Evolutionary conservation across 2,888 invertebrate species (phyloP).

Genomic region (Melanostoma mellinum): DNA sequence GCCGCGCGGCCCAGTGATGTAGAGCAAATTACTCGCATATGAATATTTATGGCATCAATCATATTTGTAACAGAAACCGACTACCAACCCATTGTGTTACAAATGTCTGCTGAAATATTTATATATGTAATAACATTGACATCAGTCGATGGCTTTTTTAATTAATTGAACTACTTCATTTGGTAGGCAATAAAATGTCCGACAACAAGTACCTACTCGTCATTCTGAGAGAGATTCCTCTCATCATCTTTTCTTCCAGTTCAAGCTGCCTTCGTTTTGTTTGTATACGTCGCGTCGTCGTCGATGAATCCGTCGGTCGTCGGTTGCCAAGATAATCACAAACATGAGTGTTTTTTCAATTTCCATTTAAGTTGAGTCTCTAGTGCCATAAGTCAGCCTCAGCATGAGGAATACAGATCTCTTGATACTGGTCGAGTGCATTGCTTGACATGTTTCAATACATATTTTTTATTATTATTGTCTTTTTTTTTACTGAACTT

Average conservation of each 20-base stretch:
- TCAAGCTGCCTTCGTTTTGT: neutral
- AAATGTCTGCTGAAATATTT: constrained; percentile 29
- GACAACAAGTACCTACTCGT: constrained; percentile 22
- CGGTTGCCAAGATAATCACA: constrained; percentile 47
- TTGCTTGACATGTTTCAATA: constrained; percentile 43
- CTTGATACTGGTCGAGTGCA: constrained; percentile 41
- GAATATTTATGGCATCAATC: constrained; percentile 43
- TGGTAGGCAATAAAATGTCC: constrained; percentile 44
- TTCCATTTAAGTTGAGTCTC: constrained; percentile 26
- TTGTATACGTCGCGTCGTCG: neutral
- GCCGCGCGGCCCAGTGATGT: neutral
- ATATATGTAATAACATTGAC: constrained; percentile 12
- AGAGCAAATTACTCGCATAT: constrained; percentile 22
- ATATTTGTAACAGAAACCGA: constrained; percentile 2
- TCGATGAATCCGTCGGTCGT: neutral
- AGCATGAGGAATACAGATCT: constrained; percentile 25
- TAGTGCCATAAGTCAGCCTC: constrained; percentile 25
- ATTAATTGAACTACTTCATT: constrained; percentile 40
- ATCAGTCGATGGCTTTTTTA: constrained; percentile 42
- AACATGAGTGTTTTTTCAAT: constrained; percentile 28
- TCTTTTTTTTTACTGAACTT: neutral
- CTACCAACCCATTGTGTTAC: neutral
- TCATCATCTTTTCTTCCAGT: constrained; percentile 7
- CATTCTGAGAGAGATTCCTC: constrained; percentile 20
- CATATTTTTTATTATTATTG: neutral